phyloP scores from a whole-genome alignment of 2,113 vertebrate species.

The Hystrix cristata region DNA sequence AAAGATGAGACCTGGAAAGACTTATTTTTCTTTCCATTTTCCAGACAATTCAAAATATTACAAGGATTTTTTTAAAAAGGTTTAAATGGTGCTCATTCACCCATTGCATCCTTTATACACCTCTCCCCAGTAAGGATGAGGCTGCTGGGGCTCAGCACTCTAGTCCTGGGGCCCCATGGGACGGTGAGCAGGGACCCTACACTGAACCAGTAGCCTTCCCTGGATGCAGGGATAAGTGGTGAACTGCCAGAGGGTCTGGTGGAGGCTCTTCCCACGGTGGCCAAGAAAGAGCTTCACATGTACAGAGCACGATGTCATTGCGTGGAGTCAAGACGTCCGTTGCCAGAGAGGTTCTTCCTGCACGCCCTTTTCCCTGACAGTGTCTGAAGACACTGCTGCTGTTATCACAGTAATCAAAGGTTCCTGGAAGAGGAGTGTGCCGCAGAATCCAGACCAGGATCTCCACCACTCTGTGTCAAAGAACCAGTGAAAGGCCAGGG shows the following conservation, averaged over 20 bases:
- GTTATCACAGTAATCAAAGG: not conserved
- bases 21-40: constrained; percentile 55
- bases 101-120: not conserved
- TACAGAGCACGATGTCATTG: not conserved
- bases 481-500: not conserved
- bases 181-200: not conserved
- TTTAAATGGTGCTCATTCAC: not conserved
- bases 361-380: not conserved
- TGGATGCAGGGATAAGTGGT: not conserved
- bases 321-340: not conserved
- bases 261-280: not conserved
- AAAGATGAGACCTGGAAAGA: not conserved
- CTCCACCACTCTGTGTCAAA: not conserved
- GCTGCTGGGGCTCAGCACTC: not conserved
- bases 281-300: not conserved
- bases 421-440: not conserved
- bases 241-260: not conserved
- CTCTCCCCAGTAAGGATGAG: not conserved
- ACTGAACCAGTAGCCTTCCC: not conserved
- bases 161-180: not conserved
- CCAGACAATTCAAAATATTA: constrained; percentile 23
- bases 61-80: not conserved
- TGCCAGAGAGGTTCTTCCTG: not conserved
- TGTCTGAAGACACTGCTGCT: not conserved
- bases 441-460: not conserved